A percentile compares a stretch with the other conserved stretches of the same genome.
These are phyloP conservation scores for Paragorgia papillata DNA, from an alignment of 92 coral and sea anemone species.

Conservation along the genomic window DNA sequence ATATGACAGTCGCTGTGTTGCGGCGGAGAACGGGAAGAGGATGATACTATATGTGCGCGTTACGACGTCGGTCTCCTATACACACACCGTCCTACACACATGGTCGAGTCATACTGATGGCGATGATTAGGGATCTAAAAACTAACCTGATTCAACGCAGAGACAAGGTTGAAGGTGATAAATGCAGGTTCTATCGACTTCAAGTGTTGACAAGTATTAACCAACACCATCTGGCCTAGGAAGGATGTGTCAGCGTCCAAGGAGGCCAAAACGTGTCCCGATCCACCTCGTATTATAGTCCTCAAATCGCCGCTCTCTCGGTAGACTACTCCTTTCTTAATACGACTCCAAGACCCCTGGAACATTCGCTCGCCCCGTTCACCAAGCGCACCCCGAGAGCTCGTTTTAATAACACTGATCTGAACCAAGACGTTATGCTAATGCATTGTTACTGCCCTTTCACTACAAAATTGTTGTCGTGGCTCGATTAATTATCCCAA, in stretches of 20 bases:
- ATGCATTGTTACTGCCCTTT: constrained; percentile 1
- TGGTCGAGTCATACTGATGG: background rate
- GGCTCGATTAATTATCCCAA: constrained; percentile 39
- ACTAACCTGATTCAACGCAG: background rate
- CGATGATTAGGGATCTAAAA: background rate
- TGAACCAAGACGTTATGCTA: background rate
- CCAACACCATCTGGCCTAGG: background rate
- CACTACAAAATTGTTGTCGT: constrained; percentile 1
- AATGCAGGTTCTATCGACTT: constrained; percentile 7
- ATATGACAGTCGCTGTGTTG: background rate
- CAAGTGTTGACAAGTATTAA: constrained; percentile 39
- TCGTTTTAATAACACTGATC: constrained; percentile 16
- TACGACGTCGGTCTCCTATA: background rate
- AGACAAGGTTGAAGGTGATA: constrained; percentile 13
- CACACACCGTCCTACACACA: background rate
- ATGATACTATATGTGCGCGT: background rate
- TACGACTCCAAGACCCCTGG: too few species aligned
- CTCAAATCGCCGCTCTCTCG: too few species aligned
- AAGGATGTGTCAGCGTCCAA: too few species aligned
- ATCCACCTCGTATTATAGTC: too few species aligned
- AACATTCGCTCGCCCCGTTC: background rate
- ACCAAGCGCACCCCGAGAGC: background rate
- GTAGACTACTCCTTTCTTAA: too few species aligned
- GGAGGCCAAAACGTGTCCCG: background rate
- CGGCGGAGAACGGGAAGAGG: background rate